Conservation (phyloP, 2,797 vertebrate genomes). For the Hydrophis major region DNA sequence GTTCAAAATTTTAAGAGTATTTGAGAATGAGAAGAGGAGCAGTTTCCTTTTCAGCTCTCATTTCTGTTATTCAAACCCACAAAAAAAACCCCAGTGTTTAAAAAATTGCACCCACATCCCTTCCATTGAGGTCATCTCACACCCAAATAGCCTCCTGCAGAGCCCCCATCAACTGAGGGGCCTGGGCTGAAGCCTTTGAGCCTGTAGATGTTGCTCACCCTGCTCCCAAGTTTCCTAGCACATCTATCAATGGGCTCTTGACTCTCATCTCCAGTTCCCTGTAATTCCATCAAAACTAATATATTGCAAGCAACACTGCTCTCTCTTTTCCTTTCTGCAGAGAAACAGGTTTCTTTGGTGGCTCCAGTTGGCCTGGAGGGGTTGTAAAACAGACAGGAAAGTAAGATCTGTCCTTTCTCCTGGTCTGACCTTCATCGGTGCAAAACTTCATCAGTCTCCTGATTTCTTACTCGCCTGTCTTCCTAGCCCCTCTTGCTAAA, state of each 20-base stretch:
- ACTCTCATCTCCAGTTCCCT: background rate
- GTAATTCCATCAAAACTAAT: background rate
- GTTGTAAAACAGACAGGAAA: background rate
- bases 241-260: background rate
- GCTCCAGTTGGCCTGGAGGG: background rate
- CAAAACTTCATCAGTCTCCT: background rate
- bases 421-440: background rate
- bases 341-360: background rate
- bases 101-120: background rate
- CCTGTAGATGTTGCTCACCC: background rate
- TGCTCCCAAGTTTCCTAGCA: background rate
- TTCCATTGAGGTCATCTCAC: background rate
- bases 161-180: background rate
- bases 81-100: background rate
- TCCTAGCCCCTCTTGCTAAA: background rate
- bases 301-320: background rate
- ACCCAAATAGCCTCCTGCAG: background rate
- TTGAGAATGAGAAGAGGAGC: background rate
- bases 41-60: background rate
- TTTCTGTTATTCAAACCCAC: background rate
- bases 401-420: background rate
- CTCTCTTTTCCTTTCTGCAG: background rate
- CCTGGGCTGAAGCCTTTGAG: background rate
- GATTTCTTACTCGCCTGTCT: background rate
- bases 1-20: background rate